These are phyloP conservation scores for Polyploca ridens DNA, from an alignment of 2,888 invertebrate genomes.

Conservation along the genomic window DNA sequence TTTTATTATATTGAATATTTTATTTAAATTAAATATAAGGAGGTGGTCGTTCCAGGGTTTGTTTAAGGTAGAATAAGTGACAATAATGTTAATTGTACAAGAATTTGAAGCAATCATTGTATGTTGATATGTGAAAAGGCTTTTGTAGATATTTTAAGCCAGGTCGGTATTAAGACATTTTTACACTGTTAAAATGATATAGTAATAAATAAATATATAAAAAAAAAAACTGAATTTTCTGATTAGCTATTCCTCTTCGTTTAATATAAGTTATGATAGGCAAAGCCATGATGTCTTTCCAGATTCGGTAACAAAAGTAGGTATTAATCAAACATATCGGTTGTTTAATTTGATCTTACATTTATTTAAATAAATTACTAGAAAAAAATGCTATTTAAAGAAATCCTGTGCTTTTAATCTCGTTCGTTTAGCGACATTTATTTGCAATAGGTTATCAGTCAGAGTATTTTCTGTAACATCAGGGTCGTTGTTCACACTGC, in stretches of 20 bases:
- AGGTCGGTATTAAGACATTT: neutral
- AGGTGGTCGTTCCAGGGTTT: neutral
- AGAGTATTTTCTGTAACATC: slow-evolving; percentile 75
- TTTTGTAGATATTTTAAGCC: neutral
- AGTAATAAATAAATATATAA: neutral
- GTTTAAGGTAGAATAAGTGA: neutral
- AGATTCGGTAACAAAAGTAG: neutral
- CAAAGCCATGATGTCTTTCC: too few species aligned
- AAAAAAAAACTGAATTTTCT: neutral
- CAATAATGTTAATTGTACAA: neutral
- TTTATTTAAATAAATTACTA: slow-evolving; percentile 15
- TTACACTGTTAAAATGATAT: neutral
- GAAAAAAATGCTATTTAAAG: slow-evolving; percentile 70
- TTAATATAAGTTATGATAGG: too few species aligned
- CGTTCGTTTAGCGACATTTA: slow-evolving; percentile 89
- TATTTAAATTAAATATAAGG: neutral
- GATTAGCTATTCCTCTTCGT: neutral
- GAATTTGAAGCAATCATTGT: neutral
- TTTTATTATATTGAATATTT: neutral
- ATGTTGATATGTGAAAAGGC: neutral
- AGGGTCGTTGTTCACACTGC: slow-evolving; percentile 28
- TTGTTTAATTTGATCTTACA: neutral
- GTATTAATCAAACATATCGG: neutral
- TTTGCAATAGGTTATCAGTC: slow-evolving; percentile 94
- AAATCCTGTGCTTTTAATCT: slow-evolving; percentile 93